Evolutionary conservation across 2,797 vertebrate species (phyloP), one percentile per base, ranked within the genome.

Genomic region (Sebastes itinus): DNA sequence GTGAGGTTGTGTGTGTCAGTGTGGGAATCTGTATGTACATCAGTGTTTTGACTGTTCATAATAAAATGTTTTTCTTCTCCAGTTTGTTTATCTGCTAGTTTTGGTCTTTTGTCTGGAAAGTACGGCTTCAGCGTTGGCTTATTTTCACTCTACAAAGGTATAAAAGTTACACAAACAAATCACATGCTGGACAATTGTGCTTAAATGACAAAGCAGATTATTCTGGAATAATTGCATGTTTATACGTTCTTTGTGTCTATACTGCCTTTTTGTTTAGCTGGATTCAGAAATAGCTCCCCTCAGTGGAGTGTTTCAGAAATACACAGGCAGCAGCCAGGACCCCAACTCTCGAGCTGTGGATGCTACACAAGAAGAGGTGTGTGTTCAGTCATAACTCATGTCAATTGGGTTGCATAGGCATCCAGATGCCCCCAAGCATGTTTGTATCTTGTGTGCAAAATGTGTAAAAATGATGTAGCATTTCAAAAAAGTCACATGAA

Each of bases 41-140:
- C 3, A 4, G 6, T 71, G 14, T 66, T 49, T 67, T 62, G 46
- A 13, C 32, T 65, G 3, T 11, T 12, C 2, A 18, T 60, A 3
- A 62, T 59, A 7, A 58, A 49, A 10, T 74, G n/a, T 77, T 52
- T 52, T 78, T 77, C 66, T 63, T 76, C 74, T 79, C 6, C 81
- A 95, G 94, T 94, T 94, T 89, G 86, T 93, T 65, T 95, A 91
- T 81, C 52, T 94, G 18, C 88, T 95, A 27, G 67, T 95, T 56
- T 61, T 92, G 63, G 80, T 89, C 56, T 86, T 93, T 75, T 93
- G 91, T 77, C 72, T 94, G 77, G 69, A 87, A 56, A 77, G 84
- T 8, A 92, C 92, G 0, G 81, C 94, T 35, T 85, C 89, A 35
- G 86, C 78, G 0, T 76, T 95, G 85, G 88, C 91, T 65, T 93